Percentiles rank a stretch among this genome's conserved stretches.
Evolutionary conservation across 2,888 invertebrate species (phyloP).

Genomic region (Melolontha melolontha): DNA sequence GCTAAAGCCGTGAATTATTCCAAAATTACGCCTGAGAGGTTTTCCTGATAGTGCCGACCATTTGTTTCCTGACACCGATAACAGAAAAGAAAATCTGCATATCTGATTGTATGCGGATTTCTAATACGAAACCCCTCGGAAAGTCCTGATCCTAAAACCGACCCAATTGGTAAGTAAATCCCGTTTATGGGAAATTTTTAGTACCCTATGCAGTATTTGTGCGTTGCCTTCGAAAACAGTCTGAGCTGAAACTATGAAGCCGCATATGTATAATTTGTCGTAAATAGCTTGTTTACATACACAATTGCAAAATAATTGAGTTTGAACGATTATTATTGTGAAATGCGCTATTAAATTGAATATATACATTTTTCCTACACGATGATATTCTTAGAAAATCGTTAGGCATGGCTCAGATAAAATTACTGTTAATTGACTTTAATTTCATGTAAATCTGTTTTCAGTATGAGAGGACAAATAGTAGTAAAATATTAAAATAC

Average conservation of each 20-base stretch:
- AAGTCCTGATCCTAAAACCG: constrained; percentile 15
- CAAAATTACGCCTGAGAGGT: constrained; percentile 14
- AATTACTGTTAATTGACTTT: neutral
- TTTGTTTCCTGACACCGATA: constrained; percentile 54
- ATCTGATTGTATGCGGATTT: constrained; percentile 49
- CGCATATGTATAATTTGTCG: neutral
- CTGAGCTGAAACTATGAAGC: neutral
- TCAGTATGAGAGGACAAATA: neutral
- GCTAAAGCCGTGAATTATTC: too few species aligned
- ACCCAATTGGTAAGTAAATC: constrained; percentile 27
- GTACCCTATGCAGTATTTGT: constrained; percentile 3
- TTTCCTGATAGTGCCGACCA: constrained; percentile 47
- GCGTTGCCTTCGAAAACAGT: neutral
- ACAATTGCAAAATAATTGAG: constrained; percentile 9
- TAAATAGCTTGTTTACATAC: constrained; percentile 7
- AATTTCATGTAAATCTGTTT: constrained; percentile 10
- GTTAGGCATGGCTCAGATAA: neutral
- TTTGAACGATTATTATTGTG: neutral
- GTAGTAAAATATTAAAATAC: constrained; percentile 2
- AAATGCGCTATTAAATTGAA: neutral
- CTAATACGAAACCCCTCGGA: constrained; percentile 21
- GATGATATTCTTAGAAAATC: constrained; percentile 1
- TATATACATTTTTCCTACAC: neutral
- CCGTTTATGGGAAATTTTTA: constrained; percentile 32
- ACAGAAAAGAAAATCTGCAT: constrained; percentile 55